Base-by-base conservation (phyloP, 2,797 vertebrate species). In the Sternotherus odoratus region DNA sequence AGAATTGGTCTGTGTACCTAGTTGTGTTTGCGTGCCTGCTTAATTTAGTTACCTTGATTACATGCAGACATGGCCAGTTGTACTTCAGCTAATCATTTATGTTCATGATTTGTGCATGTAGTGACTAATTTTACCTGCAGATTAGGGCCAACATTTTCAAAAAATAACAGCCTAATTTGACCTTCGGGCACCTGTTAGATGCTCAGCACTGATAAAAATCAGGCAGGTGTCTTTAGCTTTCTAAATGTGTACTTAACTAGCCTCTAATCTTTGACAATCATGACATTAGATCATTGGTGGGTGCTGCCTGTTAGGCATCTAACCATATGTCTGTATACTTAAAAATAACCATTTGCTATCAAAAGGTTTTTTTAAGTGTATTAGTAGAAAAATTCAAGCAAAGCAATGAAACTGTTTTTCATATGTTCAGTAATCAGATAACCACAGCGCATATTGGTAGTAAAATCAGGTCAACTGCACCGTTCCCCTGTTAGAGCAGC, bases 381-480 rank as follows among this genome's bases (percentile, higher is more conserved):
- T 88, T 91, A 79, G 50, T 33, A 82, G 50, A 72, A 82, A 23
- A 69, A 39, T 39, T 69, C n/a, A 39, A 39, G n/a, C 66, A 39
- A 36, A 69, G 66, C 21, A 69, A 69, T 69, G 80, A 69, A 60
- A 53, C 51, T 96, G 39, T 86, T 93, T 80, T 88, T 51, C 80
- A 92, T 33, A 80, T 91, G 17, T 89, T 0, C 51, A 87, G n/a
- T 69, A 46, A 1, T 53, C 24, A 49, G 88, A 85, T 95, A 96
- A 96, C 96, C 94, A 92, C 93, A 97, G 63, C 17, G 83, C 36
- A 53, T 48, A n/a, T 3, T 69, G 8, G 81, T 77, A 46, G n/a
- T 89, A 94, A 93, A 97, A 96, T 91, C 94, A 94, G 95, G 95
- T 95, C 93, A 94, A 77, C 89, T 0, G 4, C 83, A 43, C 46